Base-by-base conservation (phyloP, 2,797 vertebrate genomes). In the Coreius guichenoti region DNA sequence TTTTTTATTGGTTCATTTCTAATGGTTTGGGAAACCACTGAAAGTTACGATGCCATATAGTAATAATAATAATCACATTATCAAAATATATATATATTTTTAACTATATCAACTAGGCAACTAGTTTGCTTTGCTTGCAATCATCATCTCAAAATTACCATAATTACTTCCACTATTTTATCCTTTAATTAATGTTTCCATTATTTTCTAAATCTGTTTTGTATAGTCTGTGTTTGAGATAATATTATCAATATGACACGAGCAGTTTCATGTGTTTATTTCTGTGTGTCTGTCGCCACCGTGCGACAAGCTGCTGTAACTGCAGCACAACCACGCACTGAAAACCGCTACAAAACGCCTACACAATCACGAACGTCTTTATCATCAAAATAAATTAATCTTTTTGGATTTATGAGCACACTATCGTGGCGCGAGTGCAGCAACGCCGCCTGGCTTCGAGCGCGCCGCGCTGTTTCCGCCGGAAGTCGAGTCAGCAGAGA, bases 381-480 rank as follows among this genome's bases (percentile, higher is more conserved):
- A 21, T 31, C 9, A 21, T 31, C 5, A 0, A 74, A 9, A 51
- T 7, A 23, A 12, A 21, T 31, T 0, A 31, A 13, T 1, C 5
- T 8, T 33, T 1, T 33, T 11, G 1, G 17, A 5, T 33, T 1
- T 13, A 3, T 3, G 14, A 11, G 1, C 8, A 0, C 1, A 11
- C 4, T 19, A 12, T 3, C 2, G 36, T 7, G 9, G 2, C 68
- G 13, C 36, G 31, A 5, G 16, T 0, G 26, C 26, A 12, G 45
- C 2, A 74, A 19, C 16, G 2, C 45, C 39, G 43, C 1, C 72
- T 2, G 26, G 29, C 17, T 51, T 0, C 3, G 45, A 3, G 47
- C 26, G 58, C 56, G n/a, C 63, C 1, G 47, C 79, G 63, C 63
- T 26, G 61, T n/a, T 82, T 90, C 86, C 88, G 81, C 80, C 86